Percentiles rank a stretch among this genome's conserved stretches.
These are phyloP conservation scores for Tragulus kanchil DNA, from an alignment of 2,113 vertebrate species.

Conservation along the genomic window DNA sequence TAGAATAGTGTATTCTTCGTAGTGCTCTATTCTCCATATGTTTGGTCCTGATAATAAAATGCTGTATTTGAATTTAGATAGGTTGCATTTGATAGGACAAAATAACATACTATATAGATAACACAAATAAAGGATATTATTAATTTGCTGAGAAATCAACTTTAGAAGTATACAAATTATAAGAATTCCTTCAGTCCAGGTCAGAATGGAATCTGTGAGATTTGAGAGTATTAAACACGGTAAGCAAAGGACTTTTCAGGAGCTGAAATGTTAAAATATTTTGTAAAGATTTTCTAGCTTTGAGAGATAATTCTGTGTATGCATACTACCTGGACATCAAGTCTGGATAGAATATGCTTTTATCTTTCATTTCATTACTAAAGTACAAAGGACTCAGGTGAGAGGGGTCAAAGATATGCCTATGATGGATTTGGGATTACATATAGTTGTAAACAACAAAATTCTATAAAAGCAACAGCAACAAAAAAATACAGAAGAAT, in stretches of 20 bases:
- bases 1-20: not conserved
- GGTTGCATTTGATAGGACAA: not conserved
- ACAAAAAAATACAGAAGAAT: not conserved
- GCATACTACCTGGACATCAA: not conserved
- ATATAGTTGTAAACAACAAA: too few relatives aligned
- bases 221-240: not conserved
- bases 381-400: not conserved
- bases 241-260: not conserved
- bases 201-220: not conserved
- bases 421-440: too few relatives aligned
- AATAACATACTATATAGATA: not conserved
- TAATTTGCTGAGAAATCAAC: not conserved
- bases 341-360: not conserved
- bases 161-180: not conserved
- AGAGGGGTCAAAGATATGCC: too few relatives aligned
- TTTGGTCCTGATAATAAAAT: slow-evolving; percentile 6
- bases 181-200: not conserved
- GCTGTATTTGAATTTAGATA: not conserved
- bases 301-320: not conserved
- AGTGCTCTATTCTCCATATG: not conserved
- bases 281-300: not conserved
- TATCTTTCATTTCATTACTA: not conserved
- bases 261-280: not conserved
- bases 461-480: too few relatives aligned
- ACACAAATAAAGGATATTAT: not conserved